Base-by-base conservation (phyloP, 1,140 invertebrate species). In the Tenebrio molitor region DNA sequence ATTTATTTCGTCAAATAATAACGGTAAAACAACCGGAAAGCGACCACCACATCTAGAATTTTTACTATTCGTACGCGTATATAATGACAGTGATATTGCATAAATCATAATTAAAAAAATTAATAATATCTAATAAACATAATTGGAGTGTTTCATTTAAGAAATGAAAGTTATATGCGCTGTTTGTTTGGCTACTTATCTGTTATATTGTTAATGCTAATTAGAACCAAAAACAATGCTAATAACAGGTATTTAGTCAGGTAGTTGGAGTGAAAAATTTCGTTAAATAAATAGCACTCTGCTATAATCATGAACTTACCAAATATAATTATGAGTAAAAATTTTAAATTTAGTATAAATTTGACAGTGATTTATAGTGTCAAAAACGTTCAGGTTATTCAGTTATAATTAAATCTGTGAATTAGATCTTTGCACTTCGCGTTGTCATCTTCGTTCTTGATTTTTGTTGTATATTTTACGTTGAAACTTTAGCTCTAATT, bases 141-240 rank as follows among this genome's bases (percentile, higher is more conserved):
- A 29, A 58, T 58, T 17, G 42, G 15, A 46, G 36, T 41, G 7
- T 41, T 46, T 58, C 12, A 7, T 12, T 39, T 39, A n/a, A 29
- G 21, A 58, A 58, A 58, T 29, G 50, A 58, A 58, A 58, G 36
- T 39, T 39, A 39, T 12, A 39, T 39, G 36, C 36, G 50, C 46
- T 44, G 15, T 44, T 50, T 50, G 44, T 50, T 50, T 50, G 21
- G 44, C 21, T 50, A 50, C 44, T 39, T 39, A 39, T 39, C 12
- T 5, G 10, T 39, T 12, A 39, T 39, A 39, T 12, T 39, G 46
- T 12, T 33, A n/a, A 29, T 29, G 50, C 3, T 34, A 29, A 58
- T 58, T 58, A 58, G 10, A 29, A 58, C 12, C 23, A 16, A 33
- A 29, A 58, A 58, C 21, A 58, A 58, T 58, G 50, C 12, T 29